A percentile compares a stretch with the other conserved stretches of the same genome.
Evolutionary conservation across 2,113 vertebrate genomes (phyloP).

Genomic region (Salvelinus sp.): DNA sequence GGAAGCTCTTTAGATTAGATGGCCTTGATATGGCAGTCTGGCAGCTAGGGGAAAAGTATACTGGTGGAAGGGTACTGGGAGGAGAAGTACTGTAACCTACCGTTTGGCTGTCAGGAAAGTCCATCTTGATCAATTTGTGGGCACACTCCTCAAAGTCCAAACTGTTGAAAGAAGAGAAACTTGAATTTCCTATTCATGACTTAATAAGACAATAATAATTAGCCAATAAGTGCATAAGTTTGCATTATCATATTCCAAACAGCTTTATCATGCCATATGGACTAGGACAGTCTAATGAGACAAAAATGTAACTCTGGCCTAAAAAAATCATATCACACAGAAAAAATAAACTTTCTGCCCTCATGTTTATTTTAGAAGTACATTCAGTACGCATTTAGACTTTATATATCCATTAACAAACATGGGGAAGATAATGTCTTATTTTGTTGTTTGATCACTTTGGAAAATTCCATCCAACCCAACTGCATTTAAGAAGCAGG

Average conservation of each 20-base stretch:
- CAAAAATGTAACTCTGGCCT: too few species aligned
- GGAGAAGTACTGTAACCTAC: conserved; percentile 67
- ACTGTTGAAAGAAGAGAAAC: conserved; percentile 67
- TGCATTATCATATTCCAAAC: not conserved
- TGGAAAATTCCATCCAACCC: not conserved
- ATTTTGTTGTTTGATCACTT: not conserved
- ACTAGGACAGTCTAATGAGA: not conserved
- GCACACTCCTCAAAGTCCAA: conserved; percentile 99
- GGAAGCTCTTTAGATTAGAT: not conserved
- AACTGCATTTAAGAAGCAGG: not conserved
- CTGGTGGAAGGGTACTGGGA: conserved; percentile 15
- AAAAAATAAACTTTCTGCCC: too few species aligned
- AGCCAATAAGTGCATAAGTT: not conserved
- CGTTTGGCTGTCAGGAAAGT: conserved; percentile 94
- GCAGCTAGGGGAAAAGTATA: not conserved
- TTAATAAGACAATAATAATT: not conserved
- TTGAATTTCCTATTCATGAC: not conserved
- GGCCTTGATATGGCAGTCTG: not conserved
- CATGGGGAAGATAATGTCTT: too few species aligned
- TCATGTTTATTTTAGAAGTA: too few species aligned
- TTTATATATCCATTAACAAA: too few species aligned
- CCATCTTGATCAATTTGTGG: conserved; percentile 97
- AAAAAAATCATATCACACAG: not conserved
- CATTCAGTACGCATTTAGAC: too few species aligned
- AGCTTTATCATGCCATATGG: not conserved